Conservation (phyloP, 2,113 vertebrate genomes). For the Pachycephala philippinensis region DNA sequence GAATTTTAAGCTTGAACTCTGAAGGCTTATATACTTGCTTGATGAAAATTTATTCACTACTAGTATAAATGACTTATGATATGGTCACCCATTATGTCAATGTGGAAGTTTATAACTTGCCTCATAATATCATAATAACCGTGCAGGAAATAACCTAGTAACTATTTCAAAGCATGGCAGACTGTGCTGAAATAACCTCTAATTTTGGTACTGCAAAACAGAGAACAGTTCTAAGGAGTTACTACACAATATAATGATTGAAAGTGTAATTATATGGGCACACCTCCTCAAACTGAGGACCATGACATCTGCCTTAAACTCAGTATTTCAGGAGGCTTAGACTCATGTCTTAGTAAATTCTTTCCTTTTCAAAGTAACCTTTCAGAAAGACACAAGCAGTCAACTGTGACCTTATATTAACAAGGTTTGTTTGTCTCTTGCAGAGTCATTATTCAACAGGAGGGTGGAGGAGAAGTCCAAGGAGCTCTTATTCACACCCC, state of each 20-base stretch:
- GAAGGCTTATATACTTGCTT: not conserved
- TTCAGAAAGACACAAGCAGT: not conserved
- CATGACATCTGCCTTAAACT: not conserved
- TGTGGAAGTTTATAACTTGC: not conserved
- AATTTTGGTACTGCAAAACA: not conserved
- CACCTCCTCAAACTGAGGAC: not conserved
- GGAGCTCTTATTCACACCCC: slow-evolving; percentile 91
- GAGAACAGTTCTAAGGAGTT: not conserved
- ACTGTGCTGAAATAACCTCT: not conserved
- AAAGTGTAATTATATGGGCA: not conserved
- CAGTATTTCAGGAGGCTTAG: not conserved
- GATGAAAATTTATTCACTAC: not conserved
- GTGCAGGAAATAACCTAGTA: not conserved
- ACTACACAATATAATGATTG: not conserved
- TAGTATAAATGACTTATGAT: not conserved
- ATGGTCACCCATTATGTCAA: not conserved
- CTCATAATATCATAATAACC: not conserved
- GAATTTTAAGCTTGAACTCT: not conserved
- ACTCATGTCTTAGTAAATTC: not conserved
- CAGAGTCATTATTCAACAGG: slow-evolving; percentile 94
- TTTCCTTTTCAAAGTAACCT: not conserved
- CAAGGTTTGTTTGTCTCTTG: not conserved
- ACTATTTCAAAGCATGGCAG: not conserved
- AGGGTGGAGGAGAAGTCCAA: slow-evolving; percentile 97
- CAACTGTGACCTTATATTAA: not conserved